Conservation (phyloP, 2,113 vertebrate species). For the Hippotragus niger region DNA sequence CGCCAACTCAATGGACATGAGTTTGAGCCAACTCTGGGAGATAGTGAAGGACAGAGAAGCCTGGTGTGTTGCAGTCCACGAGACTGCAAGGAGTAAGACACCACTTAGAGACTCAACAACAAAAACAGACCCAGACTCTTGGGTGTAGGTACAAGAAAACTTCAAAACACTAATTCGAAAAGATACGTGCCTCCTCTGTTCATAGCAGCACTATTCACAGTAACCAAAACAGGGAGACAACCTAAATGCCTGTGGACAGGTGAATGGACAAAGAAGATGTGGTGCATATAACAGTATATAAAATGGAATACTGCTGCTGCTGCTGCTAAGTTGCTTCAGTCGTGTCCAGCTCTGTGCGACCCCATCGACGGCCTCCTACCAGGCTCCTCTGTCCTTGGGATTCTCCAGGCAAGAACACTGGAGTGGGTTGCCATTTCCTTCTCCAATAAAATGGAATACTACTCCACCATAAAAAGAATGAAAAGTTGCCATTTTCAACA, state of each 20-base stretch:
- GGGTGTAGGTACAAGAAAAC: neutral
- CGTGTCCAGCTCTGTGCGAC: fast-evolving
- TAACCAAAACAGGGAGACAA: neutral
- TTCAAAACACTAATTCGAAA: neutral
- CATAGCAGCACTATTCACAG: neutral
- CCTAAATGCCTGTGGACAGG: neutral
- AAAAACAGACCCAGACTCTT: neutral
- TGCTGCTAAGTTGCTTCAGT: too few relatives aligned
- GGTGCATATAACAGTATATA: fast-evolving
- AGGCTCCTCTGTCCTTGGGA: too few relatives aligned
- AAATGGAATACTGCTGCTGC: neutral
- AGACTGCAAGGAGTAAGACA: neutral
- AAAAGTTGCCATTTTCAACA: neutral
- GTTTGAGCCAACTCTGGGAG: neutral
- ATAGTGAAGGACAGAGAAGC: neutral
- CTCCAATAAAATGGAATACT: neutral
- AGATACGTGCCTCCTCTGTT: neutral
- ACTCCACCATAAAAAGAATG: neutral
- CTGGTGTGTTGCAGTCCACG: neutral
- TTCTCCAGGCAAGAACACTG: too few relatives aligned
- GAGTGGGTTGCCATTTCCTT: too few relatives aligned
- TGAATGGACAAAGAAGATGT: neutral
- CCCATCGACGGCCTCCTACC: too few relatives aligned
- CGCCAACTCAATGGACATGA: neutral
- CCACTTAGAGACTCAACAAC: neutral